phyloP scores from a whole-genome alignment of 2,888 invertebrate genomes.

The Chirona hameri region DNA sequence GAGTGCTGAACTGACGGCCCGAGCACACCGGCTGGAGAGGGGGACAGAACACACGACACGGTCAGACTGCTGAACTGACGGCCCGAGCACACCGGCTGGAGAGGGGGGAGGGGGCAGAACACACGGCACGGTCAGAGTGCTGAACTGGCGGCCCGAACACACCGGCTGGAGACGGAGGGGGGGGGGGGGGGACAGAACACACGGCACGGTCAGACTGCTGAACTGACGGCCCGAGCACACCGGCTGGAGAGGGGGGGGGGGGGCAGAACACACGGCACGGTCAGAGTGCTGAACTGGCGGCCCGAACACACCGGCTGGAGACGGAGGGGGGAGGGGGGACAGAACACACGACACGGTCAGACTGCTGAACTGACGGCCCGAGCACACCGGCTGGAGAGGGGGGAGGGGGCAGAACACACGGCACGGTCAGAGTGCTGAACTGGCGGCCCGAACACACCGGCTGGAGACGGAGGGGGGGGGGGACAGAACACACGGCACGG shows the following conservation, averaged over 20 bases:
- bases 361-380: slow-evolving; percentile 54
- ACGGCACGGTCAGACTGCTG: slow-evolving; percentile 56
- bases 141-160: slow-evolving; percentile 49
- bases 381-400: no score
- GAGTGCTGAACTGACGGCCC: slow-evolving; percentile 54
- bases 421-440: slow-evolving; percentile 60
- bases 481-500: slow-evolving; percentile 40
- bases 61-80: slow-evolving; percentile 60
- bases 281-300: slow-evolving; percentile 58
- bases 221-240: slow-evolving; percentile 46
- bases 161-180: no score
- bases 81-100: neutral
- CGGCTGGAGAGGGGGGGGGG: no score
- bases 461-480: no score
- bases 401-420: no score
- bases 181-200: no score
- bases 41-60: slow-evolving; percentile 9
- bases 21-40: no score
- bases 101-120: no score
- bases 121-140: slow-evolving; percentile 54
- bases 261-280: slow-evolving; percentile 41
- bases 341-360: slow-evolving; percentile 49
- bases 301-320: neutral
- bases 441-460: neutral
- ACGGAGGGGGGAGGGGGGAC: no score